phyloP scores from a whole-genome alignment of 2,113 vertebrate species.

The Ranitomeya variabilis region DNA sequence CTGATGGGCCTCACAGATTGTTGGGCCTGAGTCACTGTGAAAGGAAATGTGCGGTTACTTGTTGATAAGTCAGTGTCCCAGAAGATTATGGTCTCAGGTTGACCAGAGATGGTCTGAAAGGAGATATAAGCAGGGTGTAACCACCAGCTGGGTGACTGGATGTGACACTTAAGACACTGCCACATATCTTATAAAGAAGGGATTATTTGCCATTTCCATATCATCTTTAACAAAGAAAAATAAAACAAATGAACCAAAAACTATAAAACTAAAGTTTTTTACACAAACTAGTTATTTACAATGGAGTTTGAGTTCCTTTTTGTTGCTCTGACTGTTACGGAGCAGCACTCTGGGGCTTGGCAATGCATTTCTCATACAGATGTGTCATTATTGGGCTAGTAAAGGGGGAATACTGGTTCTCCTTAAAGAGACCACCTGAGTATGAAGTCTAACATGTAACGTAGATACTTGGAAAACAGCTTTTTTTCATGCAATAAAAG shows the following conservation, averaged over 20 bases:
- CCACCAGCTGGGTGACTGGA: constrained; percentile 2
- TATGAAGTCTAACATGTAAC: too few relatives aligned
- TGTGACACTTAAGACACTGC: constrained; percentile 2
- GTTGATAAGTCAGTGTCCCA: constrained; percentile 59
- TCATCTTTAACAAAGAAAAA: not conserved
- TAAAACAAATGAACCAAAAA: not conserved
- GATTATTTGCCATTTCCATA: not conserved
- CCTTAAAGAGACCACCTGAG: too few relatives aligned
- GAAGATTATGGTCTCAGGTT: constrained; percentile 46
- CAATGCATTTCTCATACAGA: not conserved
- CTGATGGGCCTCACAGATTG: constrained; percentile 50
- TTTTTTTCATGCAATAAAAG: too few relatives aligned
- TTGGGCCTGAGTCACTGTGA: constrained; percentile 59
- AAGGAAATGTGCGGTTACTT: constrained; percentile 64
- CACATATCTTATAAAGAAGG: not conserved
- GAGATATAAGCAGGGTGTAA: constrained; percentile 37
- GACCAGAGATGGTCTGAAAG: constrained; percentile 32
- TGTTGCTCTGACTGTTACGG: not conserved
- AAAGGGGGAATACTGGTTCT: too few relatives aligned
- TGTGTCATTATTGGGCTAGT: not conserved
- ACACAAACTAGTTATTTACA: too few relatives aligned
- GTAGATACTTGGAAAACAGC: too few relatives aligned
- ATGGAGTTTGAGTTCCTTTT: not conserved
- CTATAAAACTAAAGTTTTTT: too few relatives aligned
- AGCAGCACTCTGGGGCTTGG: not conserved